Evolutionary conservation across 2,888 invertebrate species (phyloP), one percentile per base, ranked within the genome.

Genomic region (Ellobium chinense): DNA sequence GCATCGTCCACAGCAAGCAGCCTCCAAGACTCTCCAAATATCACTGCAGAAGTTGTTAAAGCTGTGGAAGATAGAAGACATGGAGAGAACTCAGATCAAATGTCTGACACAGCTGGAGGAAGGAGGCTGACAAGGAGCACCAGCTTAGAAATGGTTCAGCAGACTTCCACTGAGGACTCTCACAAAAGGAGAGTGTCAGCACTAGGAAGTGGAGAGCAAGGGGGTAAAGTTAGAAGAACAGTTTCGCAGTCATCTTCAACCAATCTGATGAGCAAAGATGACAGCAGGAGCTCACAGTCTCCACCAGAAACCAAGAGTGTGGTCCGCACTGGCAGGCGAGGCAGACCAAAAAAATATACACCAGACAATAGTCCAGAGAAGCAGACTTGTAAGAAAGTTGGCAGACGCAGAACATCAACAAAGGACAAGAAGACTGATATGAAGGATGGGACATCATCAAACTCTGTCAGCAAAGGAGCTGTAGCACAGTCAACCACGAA

Each of bases 51-150:
- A 18, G 5, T 34, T 21, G 31, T 2, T 2, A 34, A 56, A 34
- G 31, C 1, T 21, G 12, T 56, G 34, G 31, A n/a, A 46, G 34
- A 37, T 56, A 27, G 1, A 21, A 68, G 46, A 68, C 39, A 46
- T 21, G 34, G 14, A 36, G 46, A 46, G 21, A 69, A 69, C 21
- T 27, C 31, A 14, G 18, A 29, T 69, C 14, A 54, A 31, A 31
- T 56, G 29, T 14, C 27, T 18, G 3, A 18, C 12, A 14, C 39
- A 36, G n/a, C 7, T n/a, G 39, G 9, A 3, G 24, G 29, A 18
- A 75, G 46, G 39, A 65, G 65, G 34, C 24, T 34, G 7, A 76
- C 65, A 54, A 65, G 76, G 9, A 76, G 66, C 21, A 24, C 56
- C 14, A 56, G 66, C 18, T 36, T 34, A 24, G 66, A 76, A 27